Conservation (phyloP, 2,888 invertebrate genomes). For the Parnassius smintheus region DNA sequence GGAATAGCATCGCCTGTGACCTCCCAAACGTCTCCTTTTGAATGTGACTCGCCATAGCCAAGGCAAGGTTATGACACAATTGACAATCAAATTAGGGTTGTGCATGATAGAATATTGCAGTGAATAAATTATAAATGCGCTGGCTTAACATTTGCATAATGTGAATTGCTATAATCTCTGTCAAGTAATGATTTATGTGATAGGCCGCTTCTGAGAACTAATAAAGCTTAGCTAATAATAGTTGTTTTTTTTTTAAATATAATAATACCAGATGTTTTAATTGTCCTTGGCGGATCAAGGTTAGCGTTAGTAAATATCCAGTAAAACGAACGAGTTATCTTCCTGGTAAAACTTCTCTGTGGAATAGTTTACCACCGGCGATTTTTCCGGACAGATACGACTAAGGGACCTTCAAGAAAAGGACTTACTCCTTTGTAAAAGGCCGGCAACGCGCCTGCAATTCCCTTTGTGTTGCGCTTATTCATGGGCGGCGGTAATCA, state of each 20-base stretch:
- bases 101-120: conserved; percentile 4
- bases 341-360: too few species aligned
- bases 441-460: too few species aligned
- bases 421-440: too few species aligned
- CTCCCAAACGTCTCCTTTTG: background rate
- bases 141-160: conserved; percentile 1
- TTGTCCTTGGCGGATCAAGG: too few species aligned
- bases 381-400: too few species aligned
- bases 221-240: background rate
- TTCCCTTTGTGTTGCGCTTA: too few species aligned
- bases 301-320: too few species aligned
- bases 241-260: background rate
- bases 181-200: background rate
- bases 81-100: conserved; percentile 2
- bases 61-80: background rate
- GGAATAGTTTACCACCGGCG: too few species aligned
- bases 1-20: background rate
- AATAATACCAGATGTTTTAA: too few species aligned
- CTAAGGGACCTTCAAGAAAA: too few species aligned
- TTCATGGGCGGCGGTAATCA: too few species aligned
- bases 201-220: background rate
- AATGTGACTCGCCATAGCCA: conserved; percentile 1
- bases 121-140: background rate
- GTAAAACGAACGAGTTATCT: too few species aligned
- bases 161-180: conserved; percentile 1